Conservation (phyloP, 2,797 vertebrate species). For the Catharus ustulatus region DNA sequence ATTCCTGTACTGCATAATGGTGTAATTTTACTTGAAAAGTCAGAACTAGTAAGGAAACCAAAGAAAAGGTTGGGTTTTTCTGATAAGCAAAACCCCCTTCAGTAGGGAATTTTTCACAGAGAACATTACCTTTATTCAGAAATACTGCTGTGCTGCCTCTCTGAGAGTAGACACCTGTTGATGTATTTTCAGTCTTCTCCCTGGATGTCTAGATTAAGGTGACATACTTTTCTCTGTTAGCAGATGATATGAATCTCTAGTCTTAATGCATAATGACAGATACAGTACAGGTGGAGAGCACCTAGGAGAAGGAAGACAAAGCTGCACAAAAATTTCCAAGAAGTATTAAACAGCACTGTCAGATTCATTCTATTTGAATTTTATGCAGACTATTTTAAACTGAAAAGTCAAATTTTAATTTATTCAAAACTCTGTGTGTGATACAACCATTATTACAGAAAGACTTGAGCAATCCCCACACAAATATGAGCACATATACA, state of each 20-base stretch:
- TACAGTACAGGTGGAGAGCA: background rate
- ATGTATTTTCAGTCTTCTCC: background rate
- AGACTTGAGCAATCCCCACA: background rate
- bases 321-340: background rate
- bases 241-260: background rate
- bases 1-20: background rate
- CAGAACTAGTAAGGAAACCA: background rate
- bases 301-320: background rate
- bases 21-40: background rate
- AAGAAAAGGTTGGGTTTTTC: background rate
- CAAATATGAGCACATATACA: background rate
- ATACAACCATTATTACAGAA: background rate
- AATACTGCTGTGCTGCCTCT: background rate
- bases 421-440: background rate
- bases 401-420: background rate
- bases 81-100: background rate
- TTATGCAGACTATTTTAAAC: background rate
- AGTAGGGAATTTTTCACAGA: background rate
- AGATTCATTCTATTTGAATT: background rate
- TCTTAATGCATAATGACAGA: background rate
- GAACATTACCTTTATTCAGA: background rate
- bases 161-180: background rate
- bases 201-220: background rate
- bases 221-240: background rate
- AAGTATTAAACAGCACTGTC: background rate